Conservation (phyloP, 2,888 invertebrate species). For the Tipula lateralis region DNA sequence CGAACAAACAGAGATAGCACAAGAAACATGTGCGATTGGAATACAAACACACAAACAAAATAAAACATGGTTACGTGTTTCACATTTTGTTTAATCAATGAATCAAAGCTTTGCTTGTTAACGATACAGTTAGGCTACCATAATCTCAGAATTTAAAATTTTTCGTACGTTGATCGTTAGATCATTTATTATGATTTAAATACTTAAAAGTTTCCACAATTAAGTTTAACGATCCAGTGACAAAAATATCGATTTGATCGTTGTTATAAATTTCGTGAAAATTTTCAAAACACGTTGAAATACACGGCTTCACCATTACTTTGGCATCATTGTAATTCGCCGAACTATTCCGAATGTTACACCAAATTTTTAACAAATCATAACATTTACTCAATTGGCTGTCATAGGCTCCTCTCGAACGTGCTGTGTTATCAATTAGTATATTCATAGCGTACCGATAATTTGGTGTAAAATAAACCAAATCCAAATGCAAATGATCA, state of each 20-base stretch:
- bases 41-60: not conserved
- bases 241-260: slow-evolving; percentile 53
- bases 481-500: slow-evolving; percentile 50
- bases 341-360: not conserved
- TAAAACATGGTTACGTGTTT: not conserved
- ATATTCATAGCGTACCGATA: slow-evolving; percentile 41
- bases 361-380: not conserved
- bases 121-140: not conserved
- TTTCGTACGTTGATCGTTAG: not conserved
- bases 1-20: not conserved
- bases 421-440: not conserved
- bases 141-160: not conserved
- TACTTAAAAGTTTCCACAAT: slow-evolving; percentile 59
- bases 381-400: not conserved
- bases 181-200: not conserved
- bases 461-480: slow-evolving; percentile 61
- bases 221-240: slow-evolving; percentile 81
- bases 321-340: not conserved
- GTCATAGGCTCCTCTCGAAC: not conserved
- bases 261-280: slow-evolving; percentile 35
- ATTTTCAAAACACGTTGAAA: slow-evolving; percentile 33
- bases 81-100: not conserved
- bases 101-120: not conserved
- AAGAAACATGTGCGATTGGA: not conserved
- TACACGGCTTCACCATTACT: not conserved